Conservation (phyloP, 2,888 invertebrate genomes). For the Poecilus cupreus region DNA sequence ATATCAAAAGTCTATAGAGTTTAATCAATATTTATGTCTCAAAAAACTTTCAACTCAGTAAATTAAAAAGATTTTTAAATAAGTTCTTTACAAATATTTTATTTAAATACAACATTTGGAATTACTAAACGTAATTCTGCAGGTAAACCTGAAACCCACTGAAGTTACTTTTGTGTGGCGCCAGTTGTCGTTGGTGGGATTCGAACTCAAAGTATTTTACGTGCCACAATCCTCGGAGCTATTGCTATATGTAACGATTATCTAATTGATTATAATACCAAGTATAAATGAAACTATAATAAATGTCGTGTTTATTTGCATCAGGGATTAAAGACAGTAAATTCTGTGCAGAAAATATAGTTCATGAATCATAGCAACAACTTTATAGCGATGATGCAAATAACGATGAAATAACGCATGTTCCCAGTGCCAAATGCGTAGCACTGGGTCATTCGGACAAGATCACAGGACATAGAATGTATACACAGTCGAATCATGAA, state of each 20-base stretch:
- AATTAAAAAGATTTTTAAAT: too few relatives aligned
- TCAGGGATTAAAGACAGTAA: neutral
- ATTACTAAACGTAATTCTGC: too few relatives aligned
- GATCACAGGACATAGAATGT: constrained; percentile 6
- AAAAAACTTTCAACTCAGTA: too few relatives aligned
- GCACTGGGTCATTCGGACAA: neutral
- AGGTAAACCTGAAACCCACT: too few relatives aligned
- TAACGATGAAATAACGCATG: neutral
- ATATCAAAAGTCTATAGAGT: too few relatives aligned
- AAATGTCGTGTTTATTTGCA: constrained; percentile 6
- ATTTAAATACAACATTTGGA: too few relatives aligned
- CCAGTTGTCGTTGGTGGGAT: too few relatives aligned
- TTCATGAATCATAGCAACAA: neutral
- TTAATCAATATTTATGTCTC: too few relatives aligned
- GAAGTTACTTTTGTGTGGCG: too few relatives aligned
- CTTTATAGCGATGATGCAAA: neutral
- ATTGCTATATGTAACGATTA: neutral
- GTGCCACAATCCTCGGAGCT: neutral
- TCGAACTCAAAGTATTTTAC: too few relatives aligned
- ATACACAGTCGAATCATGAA: neutral
- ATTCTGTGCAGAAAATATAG: neutral
- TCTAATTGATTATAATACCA: neutral
- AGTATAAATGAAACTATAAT: neutral
- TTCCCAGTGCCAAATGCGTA: constrained; percentile 19
- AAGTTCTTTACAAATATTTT: too few relatives aligned